phyloP scores from a whole-genome alignment of 2,797 vertebrate genomes.

The Gila robusta region DNA sequence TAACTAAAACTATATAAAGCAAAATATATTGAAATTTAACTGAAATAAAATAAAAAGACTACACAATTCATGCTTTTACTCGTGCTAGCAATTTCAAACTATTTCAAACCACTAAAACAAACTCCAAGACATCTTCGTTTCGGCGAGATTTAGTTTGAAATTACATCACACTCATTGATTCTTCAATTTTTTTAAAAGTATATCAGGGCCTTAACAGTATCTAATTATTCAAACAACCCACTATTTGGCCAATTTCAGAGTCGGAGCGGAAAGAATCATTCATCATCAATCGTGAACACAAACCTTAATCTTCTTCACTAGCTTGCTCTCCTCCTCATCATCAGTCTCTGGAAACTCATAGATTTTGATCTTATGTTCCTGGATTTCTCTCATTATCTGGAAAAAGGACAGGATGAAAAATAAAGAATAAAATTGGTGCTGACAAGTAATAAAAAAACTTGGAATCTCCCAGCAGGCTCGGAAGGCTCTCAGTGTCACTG shows the following conservation, averaged over 20 bases:
- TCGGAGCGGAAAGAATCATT: background rate
- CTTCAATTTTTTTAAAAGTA: too few species aligned
- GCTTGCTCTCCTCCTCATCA: constrained; percentile 95
- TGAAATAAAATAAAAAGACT: too few species aligned
- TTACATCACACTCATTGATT: background rate
- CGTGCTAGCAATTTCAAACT: background rate
- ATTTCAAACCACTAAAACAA: background rate
- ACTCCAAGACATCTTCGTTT: background rate
- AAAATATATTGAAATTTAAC: too few species aligned
- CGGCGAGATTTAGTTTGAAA: background rate
- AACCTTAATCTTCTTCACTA: constrained; percentile 96
- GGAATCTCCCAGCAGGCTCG: background rate
- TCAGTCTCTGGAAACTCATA: constrained; percentile 97
- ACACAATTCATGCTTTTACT: background rate
- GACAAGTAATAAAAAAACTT: constrained; percentile 25
- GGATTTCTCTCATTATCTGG: constrained; percentile 97
- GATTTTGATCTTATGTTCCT: constrained; percentile 97
- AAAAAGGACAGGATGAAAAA: constrained; percentile 15
- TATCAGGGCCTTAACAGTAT: background rate
- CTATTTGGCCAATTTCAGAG: background rate
- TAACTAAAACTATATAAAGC: too few species aligned
- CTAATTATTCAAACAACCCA: background rate
- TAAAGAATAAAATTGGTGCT: constrained; percentile 2
- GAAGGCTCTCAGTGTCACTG: background rate
- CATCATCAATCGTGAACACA: background rate